A percentile compares a stretch with the other conserved stretches of the same genome.
phyloP scores from a whole-genome alignment of 2,888 invertebrate genomes.

The Plebejus argus region DNA sequence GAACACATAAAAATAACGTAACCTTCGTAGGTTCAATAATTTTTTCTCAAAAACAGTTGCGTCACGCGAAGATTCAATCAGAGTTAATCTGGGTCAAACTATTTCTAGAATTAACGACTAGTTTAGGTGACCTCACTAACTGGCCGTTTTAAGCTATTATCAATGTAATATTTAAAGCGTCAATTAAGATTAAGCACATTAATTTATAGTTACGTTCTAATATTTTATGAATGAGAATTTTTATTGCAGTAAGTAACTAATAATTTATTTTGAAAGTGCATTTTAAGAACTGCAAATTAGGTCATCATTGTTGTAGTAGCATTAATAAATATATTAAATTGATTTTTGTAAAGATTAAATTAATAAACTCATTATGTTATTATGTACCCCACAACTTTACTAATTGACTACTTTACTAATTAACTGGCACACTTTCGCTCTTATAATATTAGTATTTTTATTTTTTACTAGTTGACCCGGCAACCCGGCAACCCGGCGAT shows the following conservation, averaged over 20 bases:
- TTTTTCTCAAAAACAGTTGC: constrained; percentile 9
- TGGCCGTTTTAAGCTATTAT: background rate
- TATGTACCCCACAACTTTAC: too few relatives aligned
- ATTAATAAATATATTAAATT: too few relatives aligned
- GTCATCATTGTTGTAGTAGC: too few relatives aligned
- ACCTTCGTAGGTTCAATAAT: background rate
- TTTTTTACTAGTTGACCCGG: too few relatives aligned
- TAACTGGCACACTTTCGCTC: too few relatives aligned
- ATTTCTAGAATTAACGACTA: background rate
- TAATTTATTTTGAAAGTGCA: too few relatives aligned
- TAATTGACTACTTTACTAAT: too few relatives aligned
- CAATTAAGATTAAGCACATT: background rate
- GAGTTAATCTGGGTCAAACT: constrained; percentile 2
- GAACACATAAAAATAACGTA: background rate
- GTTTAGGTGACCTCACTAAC: constrained; percentile 12
- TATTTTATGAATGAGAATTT: background rate
- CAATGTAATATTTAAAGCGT: background rate
- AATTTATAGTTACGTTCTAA: background rate
- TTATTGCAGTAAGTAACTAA: constrained; percentile 1
- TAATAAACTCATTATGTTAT: too few relatives aligned
- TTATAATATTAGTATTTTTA: too few relatives aligned
- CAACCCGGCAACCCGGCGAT: too few relatives aligned
- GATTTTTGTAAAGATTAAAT: too few relatives aligned
- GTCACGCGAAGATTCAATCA: constrained; percentile 22
- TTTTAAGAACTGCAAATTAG: too few relatives aligned